Evolutionary conservation across 1,140 invertebrate species (phyloP).

Genomic region (Drosophila burlai): DNA sequence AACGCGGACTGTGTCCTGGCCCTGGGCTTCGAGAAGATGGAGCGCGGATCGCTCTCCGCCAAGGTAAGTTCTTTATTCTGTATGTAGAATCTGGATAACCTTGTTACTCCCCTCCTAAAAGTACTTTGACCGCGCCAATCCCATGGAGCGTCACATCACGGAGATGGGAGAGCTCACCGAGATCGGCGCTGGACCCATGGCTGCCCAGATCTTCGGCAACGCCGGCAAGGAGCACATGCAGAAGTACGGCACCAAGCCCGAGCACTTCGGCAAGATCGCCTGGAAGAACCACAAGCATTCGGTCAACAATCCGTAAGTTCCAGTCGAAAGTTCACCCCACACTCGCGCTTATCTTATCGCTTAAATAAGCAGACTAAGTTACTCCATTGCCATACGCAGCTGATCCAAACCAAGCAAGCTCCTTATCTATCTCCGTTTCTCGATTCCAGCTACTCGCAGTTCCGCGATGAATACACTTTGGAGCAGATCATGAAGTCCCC

Average conservation of each 20-base stretch:
- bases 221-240: slow-evolving; percentile 98
- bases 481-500: slow-evolving; percentile 95
- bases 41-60: slow-evolving; percentile 93
- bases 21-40: slow-evolving; percentile 99
- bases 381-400: slow-evolving; percentile 4
- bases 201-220: slow-evolving; percentile 98
- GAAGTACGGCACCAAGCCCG: slow-evolving; percentile 95
- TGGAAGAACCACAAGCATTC: slow-evolving; percentile 99
- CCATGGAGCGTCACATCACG: slow-evolving; percentile 96
- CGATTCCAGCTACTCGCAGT: slow-evolving; percentile 92
- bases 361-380: slow-evolving; percentile 92
- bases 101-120: slow-evolving; percentile 54
- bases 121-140: slow-evolving; percentile 95
- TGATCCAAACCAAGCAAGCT: slow-evolving; percentile 86
- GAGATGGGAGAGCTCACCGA: slow-evolving; percentile 94
- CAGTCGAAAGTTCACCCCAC: slow-evolving; percentile 57
- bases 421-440: slow-evolving; percentile 34
- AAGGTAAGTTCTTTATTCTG: slow-evolving; percentile 86
- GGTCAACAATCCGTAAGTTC: slow-evolving; percentile 94
- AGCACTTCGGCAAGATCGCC: slow-evolving; percentile 99
- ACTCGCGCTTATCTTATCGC: slow-evolving; percentile 55
- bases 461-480: slow-evolving; percentile 94
- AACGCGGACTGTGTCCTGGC: slow-evolving; percentile 95
- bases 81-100: neutral
- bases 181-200: slow-evolving; percentile 92